Percentiles rank a stretch among this genome's conserved stretches.
Conservation (phyloP, 2,113 vertebrate genomes). For the Nesogale talazaci region DNA sequence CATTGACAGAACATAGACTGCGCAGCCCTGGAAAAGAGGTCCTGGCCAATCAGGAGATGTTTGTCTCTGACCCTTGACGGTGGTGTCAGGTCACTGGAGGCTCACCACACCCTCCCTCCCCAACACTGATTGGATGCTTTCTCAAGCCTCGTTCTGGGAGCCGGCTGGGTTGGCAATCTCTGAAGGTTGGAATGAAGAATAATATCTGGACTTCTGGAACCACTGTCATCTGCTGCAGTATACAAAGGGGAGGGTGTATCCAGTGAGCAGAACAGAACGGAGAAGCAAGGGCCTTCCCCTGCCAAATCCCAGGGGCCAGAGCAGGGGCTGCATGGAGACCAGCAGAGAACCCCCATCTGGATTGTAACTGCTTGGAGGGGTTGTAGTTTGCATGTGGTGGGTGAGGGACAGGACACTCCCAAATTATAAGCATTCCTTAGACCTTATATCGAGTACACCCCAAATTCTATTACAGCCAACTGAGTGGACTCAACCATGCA, state of each 20-base stretch:
- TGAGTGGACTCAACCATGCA: conserved; percentile 79
- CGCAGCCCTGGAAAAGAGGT: conserved; percentile 54
- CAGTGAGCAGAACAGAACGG: not conserved
- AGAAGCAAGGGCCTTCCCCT: not conserved
- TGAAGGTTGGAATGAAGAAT: not conserved
- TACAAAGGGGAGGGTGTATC: not conserved
- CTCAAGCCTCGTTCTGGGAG: not conserved
- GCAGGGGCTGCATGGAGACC: too few species aligned
- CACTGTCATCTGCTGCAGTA: too few species aligned
- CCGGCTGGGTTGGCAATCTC: not conserved
- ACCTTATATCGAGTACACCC: conserved; percentile 78
- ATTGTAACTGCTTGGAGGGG: not conserved
- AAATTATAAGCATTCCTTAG: conserved; percentile 73
- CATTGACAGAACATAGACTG: conserved; percentile 59
- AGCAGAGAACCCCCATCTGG: not conserved
- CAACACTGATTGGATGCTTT: not conserved
- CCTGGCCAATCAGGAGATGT: not conserved
- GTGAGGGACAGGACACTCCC: conserved; percentile 63
- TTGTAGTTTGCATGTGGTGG: not conserved
- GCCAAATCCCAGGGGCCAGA: not conserved
- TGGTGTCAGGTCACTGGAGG: not conserved
- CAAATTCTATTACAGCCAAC: conserved; percentile 78
- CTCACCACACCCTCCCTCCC: not conserved
- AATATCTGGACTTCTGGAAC: not conserved
- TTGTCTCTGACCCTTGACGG: accelerated